These are phyloP conservation scores for Drosophila flavopinicola DNA, from an alignment of 2,888 invertebrate species.

Conservation along the genomic window DNA sequence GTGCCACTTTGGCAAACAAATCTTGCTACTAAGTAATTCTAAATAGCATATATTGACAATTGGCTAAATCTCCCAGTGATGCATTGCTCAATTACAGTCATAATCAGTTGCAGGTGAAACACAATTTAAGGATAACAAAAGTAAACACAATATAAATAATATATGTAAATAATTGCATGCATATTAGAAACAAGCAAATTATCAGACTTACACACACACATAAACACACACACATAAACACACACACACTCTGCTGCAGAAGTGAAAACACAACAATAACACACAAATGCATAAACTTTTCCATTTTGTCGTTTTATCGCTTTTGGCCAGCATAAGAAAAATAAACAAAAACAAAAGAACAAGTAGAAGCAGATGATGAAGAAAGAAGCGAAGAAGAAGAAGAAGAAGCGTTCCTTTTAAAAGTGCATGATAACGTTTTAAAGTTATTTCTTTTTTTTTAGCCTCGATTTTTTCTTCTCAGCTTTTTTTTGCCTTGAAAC, in stretches of 20 bases:
- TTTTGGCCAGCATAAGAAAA: constrained; percentile 21
- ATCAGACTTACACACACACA: constrained; percentile 32
- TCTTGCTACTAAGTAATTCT: not conserved
- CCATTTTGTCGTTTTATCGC: constrained; percentile 50
- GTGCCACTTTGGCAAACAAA: constrained; percentile 16
- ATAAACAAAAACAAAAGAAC: constrained; percentile 9
- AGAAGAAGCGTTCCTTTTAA: constrained; percentile 49
- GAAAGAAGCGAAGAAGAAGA: constrained; percentile 39
- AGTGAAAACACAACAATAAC: constrained; percentile 24
- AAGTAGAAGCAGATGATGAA: constrained; percentile 3
- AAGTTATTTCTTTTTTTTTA: constrained; percentile 38
- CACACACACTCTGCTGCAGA: constrained; percentile 13
- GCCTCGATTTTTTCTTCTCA: not conserved
- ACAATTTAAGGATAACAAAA: constrained; percentile 15
- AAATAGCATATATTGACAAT: not conserved
- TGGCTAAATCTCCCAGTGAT: not conserved
- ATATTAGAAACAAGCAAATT: constrained; percentile 31
- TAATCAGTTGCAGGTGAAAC: constrained; percentile 2
- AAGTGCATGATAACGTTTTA: constrained; percentile 50
- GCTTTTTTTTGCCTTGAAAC: constrained; percentile 40
- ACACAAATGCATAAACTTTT: constrained; percentile 63
- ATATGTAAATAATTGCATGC: constrained; percentile 56
- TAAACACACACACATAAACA: constrained; percentile 17
- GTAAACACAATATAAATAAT: constrained; percentile 27
- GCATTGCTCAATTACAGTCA: constrained; percentile 11